phyloP scores from a whole-genome alignment of 2,888 invertebrate species.

The Horisme vitalbata region DNA sequence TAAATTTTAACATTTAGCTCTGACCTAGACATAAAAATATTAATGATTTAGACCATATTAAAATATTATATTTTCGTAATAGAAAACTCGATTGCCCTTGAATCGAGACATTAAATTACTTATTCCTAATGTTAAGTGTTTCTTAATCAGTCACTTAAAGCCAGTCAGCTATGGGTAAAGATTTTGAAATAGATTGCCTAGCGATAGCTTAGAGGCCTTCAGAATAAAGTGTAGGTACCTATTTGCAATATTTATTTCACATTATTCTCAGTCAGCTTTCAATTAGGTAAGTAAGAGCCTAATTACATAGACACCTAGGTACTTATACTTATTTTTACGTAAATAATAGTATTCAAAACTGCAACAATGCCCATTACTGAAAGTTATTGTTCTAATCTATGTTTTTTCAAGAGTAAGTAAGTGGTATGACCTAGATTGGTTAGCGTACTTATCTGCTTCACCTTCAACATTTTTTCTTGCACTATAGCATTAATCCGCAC shows the following conservation, averaged over 20 bases:
- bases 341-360: too few relatives aligned
- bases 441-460: constrained; percentile 1
- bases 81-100: constrained; percentile 29
- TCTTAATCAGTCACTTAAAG: constrained; percentile 10
- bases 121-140: constrained; percentile 14
- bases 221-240: neutral
- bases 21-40: constrained; percentile 34
- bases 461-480: constrained; percentile 15
- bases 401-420: too few relatives aligned
- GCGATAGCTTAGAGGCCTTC: constrained; percentile 15
- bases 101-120: constrained; percentile 19
- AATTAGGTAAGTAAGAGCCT: neutral
- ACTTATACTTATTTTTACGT: too few relatives aligned
- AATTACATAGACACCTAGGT: too few relatives aligned
- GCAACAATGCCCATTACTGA: too few relatives aligned
- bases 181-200: constrained; percentile 21
- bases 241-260: constrained; percentile 10
- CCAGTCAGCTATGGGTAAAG: constrained; percentile 8
- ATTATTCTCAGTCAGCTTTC: constrained; percentile 4
- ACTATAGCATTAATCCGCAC: constrained; percentile 13
- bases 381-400: too few relatives aligned
- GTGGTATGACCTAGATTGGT: constrained; percentile 12
- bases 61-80: constrained; percentile 32
- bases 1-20: constrained; percentile 12
- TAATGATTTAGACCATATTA: constrained; percentile 24